Conservation (phyloP, 2,797 vertebrate genomes). For the Prionace glauca region DNA sequence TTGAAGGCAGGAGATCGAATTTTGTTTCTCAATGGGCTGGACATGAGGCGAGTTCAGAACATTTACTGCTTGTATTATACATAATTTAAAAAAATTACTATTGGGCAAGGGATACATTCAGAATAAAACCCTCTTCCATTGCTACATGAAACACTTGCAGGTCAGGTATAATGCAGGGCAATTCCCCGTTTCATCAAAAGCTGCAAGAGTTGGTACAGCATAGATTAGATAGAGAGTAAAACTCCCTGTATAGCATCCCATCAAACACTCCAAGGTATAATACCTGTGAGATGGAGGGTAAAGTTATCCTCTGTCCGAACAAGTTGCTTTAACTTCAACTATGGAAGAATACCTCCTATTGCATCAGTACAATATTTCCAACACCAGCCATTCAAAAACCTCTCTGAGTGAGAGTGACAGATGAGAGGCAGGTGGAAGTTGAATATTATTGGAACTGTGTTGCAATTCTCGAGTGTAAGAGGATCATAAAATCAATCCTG, state of each 20-base stretch:
- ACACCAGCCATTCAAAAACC: not conserved
- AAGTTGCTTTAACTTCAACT: not conserved
- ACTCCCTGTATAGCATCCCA: not conserved
- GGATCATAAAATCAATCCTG: not conserved
- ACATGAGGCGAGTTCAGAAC: slow-evolving; percentile 77
- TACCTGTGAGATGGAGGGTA: not conserved
- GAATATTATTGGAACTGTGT: not conserved
- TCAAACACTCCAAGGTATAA: not conserved
- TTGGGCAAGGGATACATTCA: not conserved
- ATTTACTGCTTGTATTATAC: not conserved
- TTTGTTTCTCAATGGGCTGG: slow-evolving; percentile 92
- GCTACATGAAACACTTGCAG: not conserved
- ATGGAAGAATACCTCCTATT: not conserved
- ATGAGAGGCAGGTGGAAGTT: not conserved
- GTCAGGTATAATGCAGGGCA: not conserved
- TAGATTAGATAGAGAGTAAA: not conserved
- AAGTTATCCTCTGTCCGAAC: not conserved
- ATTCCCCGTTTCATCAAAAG: not conserved
- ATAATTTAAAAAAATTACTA: not conserved
- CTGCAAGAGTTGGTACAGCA: no score
- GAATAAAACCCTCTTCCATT: not conserved
- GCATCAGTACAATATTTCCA: not conserved
- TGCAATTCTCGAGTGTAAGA: not conserved
- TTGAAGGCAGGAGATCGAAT: slow-evolving; percentile 88
- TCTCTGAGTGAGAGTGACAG: not conserved